These are phyloP conservation scores for Sebastes baramenuke DNA, from an alignment of 2,797 vertebrate species.

Conservation along the genomic window DNA sequence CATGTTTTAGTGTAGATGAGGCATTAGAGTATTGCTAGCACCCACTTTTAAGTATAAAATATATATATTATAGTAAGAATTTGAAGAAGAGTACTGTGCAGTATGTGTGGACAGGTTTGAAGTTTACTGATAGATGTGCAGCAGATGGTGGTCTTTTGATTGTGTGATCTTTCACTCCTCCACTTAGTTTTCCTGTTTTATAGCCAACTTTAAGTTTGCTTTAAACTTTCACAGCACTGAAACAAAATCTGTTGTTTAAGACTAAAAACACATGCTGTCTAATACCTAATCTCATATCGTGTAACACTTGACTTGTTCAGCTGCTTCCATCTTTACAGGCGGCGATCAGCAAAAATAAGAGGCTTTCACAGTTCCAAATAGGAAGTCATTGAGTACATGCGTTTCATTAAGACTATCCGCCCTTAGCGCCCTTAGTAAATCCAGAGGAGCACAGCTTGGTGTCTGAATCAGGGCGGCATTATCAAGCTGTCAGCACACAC, in stretches of 20 bases:
- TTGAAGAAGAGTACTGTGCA: neutral
- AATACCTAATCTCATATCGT: neutral
- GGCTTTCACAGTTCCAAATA: slow-evolving; percentile 46
- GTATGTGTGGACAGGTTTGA: neutral
- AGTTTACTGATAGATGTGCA: neutral
- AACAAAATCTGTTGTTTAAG: neutral
- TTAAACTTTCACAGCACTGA: neutral
- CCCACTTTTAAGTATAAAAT: neutral
- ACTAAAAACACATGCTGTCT: neutral
- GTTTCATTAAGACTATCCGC: slow-evolving; percentile 61
- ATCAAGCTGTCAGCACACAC: slow-evolving; percentile 69
- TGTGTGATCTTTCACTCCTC: neutral
- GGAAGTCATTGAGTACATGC: slow-evolving; percentile 35
- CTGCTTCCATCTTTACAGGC: neutral
- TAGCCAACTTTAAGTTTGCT: neutral
- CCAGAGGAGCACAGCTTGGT: slow-evolving; percentile 57
- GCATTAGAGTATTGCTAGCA: neutral
- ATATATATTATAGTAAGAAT: no score
- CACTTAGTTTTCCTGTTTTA: neutral
- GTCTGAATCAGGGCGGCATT: slow-evolving; percentile 52
- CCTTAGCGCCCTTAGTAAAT: slow-evolving; percentile 52
- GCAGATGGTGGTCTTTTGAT: slow-evolving; percentile 7
- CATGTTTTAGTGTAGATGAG: neutral
- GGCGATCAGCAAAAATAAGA: slow-evolving; percentile 52
- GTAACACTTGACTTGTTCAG: neutral